Conservation (phyloP, 1,140 invertebrate species). For the Papilio polyxenes region DNA sequence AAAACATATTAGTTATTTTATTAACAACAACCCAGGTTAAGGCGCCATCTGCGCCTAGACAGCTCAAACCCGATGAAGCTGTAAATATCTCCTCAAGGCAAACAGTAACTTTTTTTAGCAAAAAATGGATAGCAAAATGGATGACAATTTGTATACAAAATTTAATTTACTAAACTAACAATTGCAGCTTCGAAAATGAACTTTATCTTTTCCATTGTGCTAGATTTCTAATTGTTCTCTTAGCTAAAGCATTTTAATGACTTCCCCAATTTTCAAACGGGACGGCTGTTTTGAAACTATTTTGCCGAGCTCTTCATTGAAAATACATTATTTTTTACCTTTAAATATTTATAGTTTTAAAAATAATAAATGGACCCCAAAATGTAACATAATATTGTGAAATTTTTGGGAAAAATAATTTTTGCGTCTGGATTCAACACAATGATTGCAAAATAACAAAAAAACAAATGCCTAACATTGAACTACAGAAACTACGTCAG, state of each 20-base stretch:
- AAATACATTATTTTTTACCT: slow-evolving; percentile 42
- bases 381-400: too few species aligned
- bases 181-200: slow-evolving; percentile 24
- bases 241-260: slow-evolving; percentile 64
- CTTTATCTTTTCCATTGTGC: slow-evolving; percentile 49
- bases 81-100: too few species aligned
- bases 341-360: too few species aligned
- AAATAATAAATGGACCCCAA: too few species aligned
- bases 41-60: too few species aligned
- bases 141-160: neutral
- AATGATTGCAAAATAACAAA: neutral
- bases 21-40: too few species aligned
- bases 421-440: too few species aligned
- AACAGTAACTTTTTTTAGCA: too few species aligned
- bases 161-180: slow-evolving; percentile 15
- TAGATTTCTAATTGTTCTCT: slow-evolving; percentile 67
- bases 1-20: too few species aligned
- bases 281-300: slow-evolving; percentile 61
- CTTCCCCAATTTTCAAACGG: slow-evolving; percentile 65
- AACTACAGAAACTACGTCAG: neutral
- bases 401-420: too few species aligned
- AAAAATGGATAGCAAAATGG: too few species aligned
- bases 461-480: neutral
- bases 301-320: slow-evolving; percentile 32
- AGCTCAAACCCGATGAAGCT: too few species aligned